Evolutionary conservation across 2,113 vertebrate species (phyloP), one percentile per base, ranked within the genome.

Genomic region (Rhea americana): DNA sequence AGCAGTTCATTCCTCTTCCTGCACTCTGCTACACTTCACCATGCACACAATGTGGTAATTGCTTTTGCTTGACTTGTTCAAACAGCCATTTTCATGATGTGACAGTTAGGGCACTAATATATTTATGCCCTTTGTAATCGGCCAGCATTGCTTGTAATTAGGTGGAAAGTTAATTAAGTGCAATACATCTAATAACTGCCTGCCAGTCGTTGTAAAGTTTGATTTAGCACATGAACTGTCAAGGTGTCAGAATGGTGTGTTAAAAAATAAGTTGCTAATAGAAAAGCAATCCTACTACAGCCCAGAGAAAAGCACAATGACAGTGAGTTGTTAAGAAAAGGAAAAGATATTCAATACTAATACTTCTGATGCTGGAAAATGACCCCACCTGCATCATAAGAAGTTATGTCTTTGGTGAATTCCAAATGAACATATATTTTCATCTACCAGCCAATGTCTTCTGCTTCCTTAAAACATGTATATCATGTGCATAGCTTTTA

Each of bases 161-260:
- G 97, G 93, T 96, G 92, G 95, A 97, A 98, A 87, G 95, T 97
- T 98, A 96, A 97, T 98, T 97, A 97, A 96, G 91, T 97, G 90
- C 94, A 97, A 97, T 90, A 85, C 81, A 90, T 91, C 96, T 97
- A 98, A 98, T 97, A 96, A 96, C 75, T 75, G 79, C 93, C 96
- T 98, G 96, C 97, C 97, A 98, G 96, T 95, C 97, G 96, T 90
- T 97, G 88, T 98, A 98, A 98, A 97, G 96, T 97, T 97, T 96
- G 97, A 98, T 97, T 97, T 95, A 86, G 82, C 59, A 39, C 59
- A 89, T 89, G 93, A 97, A 96, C 96, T 90, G 95, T 93, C 61
- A 91, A 97, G 66, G 81, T 95, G 92, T 96, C 91, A 95, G 74
- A 93, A 83, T 13, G 7, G 62, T 88, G 93, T 58, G 77, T 32